Evolutionary conservation across 2,113 vertebrate species (phyloP).

Genomic region (Fulica atra): DNA sequence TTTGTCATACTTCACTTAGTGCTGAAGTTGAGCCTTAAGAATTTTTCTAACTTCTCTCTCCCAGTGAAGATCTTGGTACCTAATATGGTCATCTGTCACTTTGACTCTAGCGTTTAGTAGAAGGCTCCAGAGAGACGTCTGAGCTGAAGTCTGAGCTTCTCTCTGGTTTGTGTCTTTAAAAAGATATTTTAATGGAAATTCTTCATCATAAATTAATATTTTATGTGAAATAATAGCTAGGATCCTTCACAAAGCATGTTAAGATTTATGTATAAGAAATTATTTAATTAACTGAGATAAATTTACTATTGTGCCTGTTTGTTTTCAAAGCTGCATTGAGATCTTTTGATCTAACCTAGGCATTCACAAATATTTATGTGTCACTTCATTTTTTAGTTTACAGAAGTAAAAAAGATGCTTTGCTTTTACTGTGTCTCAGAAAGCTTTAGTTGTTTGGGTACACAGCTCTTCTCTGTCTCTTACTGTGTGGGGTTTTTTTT

Average conservation of each 20-base stretch:
- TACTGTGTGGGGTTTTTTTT: not conserved
- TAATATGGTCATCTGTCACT: not conserved
- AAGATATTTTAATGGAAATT: not conserved
- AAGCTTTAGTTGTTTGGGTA: not conserved
- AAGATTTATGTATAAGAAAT: not conserved
- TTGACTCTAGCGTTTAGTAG: not conserved
- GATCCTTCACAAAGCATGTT: not conserved
- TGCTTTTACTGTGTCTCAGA: not conserved
- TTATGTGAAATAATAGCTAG: not conserved
- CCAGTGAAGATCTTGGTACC: not conserved
- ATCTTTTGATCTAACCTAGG: not conserved
- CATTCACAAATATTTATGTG: not conserved
- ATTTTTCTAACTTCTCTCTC: not conserved
- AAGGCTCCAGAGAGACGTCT: not conserved
- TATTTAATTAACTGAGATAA: not conserved
- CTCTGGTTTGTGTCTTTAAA: slow-evolving; percentile 1
- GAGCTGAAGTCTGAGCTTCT: not conserved
- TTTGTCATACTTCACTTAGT: not conserved
- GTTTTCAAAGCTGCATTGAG: slow-evolving; percentile 1
- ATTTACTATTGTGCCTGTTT: not conserved
- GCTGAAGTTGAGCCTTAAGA: not conserved
- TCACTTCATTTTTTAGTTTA: not conserved
- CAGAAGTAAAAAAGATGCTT: not conserved
- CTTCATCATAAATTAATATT: not conserved
- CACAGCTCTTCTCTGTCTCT: not conserved